Percentiles rank a stretch among this genome's conserved stretches.
These are phyloP conservation scores for Engraulis encrasicolus DNA, from an alignment of 2,113 vertebrate species.

Conservation along the genomic window DNA sequence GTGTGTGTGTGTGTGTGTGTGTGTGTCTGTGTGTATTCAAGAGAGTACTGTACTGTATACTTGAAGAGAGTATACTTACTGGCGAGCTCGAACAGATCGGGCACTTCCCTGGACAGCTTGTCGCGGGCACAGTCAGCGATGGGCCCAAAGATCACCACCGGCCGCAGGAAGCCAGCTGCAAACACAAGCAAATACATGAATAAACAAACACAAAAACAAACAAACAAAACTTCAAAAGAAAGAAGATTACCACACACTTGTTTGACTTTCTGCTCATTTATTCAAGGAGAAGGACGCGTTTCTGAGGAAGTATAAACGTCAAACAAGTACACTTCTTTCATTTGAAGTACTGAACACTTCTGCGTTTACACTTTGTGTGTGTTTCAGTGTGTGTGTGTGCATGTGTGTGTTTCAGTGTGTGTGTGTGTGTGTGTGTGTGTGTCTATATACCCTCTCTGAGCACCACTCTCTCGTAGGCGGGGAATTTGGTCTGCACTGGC, in stretches of 20 bases:
- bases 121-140: constrained; percentile 95
- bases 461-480: constrained; percentile 96
- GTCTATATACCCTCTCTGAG: constrained; percentile 89
- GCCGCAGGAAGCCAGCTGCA: constrained; percentile 95
- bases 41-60: neutral
- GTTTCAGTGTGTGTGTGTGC: neutral
- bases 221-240: too few relatives aligned
- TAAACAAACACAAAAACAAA: too few relatives aligned
- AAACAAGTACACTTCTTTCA: too few relatives aligned
- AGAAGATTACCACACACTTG: too few relatives aligned
- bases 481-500: constrained; percentile 97
- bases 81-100: constrained; percentile 93
- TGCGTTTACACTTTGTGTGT: neutral
- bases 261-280: too few relatives aligned
- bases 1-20: neutral
- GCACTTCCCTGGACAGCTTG: constrained; percentile 92
- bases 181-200: too few relatives aligned
- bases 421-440: neutral
- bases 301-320: too few relatives aligned
- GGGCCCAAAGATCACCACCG: constrained; percentile 96
- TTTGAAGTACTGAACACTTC: too few relatives aligned
- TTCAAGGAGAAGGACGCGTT: neutral
- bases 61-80: constrained; percentile 80
- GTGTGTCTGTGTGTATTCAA: neutral
- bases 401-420: neutral